A percentile compares a stretch with the other conserved stretches of the same genome.
Evolutionary conservation across 2,797 vertebrate species (phyloP).

Genomic region (Microctenopoma stevenorrisi): DNA sequence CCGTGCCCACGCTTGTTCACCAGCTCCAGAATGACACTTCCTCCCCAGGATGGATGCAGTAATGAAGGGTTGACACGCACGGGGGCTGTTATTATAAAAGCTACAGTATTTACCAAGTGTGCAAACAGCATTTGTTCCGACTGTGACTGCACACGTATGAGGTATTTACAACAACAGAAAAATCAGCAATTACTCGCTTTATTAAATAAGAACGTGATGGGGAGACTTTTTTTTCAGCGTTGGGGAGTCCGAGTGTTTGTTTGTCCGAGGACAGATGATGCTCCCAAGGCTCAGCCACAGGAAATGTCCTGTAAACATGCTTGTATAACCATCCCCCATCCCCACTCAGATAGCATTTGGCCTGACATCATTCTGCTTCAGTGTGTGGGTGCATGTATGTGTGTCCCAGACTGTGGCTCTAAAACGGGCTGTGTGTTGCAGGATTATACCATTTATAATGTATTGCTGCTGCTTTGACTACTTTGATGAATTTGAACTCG

Average conservation of each 20-base stretch:
- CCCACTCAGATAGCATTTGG: slow-evolving; percentile 74
- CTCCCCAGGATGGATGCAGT: slow-evolving; percentile 37
- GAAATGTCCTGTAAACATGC: slow-evolving; percentile 83
- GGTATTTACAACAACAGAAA: slow-evolving; percentile 11
- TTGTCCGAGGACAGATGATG: slow-evolving; percentile 79
- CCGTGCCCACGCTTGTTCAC: slow-evolving; percentile 42
- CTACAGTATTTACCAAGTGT: slow-evolving; percentile 28
- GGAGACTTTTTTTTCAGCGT: slow-evolving; percentile 41
- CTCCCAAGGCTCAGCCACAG: slow-evolving; percentile 80
- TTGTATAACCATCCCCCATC: slow-evolving; percentile 79
- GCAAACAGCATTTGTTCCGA: slow-evolving; percentile 25
- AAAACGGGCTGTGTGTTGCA: slow-evolving; percentile 44
- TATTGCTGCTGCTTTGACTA: slow-evolving; percentile 45
- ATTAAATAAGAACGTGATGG: slow-evolving; percentile 23
- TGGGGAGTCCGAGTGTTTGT: slow-evolving; percentile 71
- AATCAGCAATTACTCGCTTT: slow-evolving; percentile 30
- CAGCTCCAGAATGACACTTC: slow-evolving; percentile 27
- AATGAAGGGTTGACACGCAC: slow-evolving; percentile 64
- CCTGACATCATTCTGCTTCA: slow-evolving; percentile 58
- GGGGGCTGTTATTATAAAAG: slow-evolving; percentile 37
- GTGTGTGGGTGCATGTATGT: slow-evolving; percentile 51
- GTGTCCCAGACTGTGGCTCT: slow-evolving; percentile 39
- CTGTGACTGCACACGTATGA: slow-evolving; percentile 3
- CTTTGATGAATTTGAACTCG: slow-evolving; percentile 55
- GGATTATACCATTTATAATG: slow-evolving; percentile 56